Percentiles rank a stretch among this genome's conserved stretches.
Conservation (phyloP, 1,140 invertebrate genomes). For the Subanguina moxae region DNA sequence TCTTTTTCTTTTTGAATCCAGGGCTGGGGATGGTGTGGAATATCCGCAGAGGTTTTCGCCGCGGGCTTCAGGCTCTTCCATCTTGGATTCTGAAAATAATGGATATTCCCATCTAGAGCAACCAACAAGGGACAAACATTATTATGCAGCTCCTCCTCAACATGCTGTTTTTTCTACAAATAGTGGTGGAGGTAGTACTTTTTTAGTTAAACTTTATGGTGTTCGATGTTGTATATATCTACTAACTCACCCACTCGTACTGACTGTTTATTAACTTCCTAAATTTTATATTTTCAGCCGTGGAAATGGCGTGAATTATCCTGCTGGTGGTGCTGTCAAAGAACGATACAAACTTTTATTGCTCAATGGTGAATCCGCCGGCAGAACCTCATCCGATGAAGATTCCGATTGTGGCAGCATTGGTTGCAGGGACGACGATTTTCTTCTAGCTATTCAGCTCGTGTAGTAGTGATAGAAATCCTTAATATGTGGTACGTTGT, state of each 20-base stretch:
- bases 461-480: not conserved
- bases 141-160: not conserved
- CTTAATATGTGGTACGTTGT: not conserved
- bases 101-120: slow-evolving; percentile 5
- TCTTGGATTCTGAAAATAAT: not conserved
- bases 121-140: not conserved
- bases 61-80: not conserved
- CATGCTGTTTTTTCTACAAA: not conserved
- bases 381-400: not conserved
- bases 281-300: not conserved
- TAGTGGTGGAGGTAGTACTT: slow-evolving; percentile 1
- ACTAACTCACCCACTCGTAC: not conserved
- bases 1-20: too few relatives aligned
- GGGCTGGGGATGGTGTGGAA: slow-evolving; percentile 33
- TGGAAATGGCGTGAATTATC: slow-evolving; percentile 4
- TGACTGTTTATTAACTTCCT: not conserved
- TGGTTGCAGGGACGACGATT: not conserved
- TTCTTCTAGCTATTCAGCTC: not conserved
- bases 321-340: not conserved
- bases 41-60: slow-evolving; percentile 21
- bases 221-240: not conserved
- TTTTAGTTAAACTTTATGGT: not conserved
- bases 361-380: not conserved
- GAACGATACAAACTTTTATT: slow-evolving; percentile 10
- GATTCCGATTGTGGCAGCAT: not conserved